phyloP scores from a whole-genome alignment of 1,140 invertebrate species.

The Phenacoccus solenopsis region DNA sequence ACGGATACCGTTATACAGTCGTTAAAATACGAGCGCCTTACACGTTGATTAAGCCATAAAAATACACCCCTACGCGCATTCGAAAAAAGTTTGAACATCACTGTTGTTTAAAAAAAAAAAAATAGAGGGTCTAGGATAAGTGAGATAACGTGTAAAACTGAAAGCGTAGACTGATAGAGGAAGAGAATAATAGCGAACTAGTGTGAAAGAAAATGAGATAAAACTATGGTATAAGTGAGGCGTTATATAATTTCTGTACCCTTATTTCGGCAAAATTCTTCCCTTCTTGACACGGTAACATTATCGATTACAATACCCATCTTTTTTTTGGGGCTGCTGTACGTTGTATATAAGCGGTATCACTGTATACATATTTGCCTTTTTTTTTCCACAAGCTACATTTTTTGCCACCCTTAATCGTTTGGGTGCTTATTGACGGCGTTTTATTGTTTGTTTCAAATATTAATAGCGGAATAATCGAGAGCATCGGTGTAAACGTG shows the following conservation, averaged over 20 bases:
- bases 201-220: neutral
- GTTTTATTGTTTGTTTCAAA: neutral
- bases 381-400: neutral
- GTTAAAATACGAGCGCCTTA: too few relatives aligned
- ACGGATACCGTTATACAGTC: too few relatives aligned
- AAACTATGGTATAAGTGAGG: neutral
- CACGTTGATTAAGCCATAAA: neutral
- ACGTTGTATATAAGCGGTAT: neutral
- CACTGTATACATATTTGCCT: neutral
- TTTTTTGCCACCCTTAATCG: neutral
- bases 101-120: neutral
- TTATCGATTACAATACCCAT: slow-evolving; percentile 2
- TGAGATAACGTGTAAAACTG: slow-evolving; percentile 1
- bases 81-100: neutral
- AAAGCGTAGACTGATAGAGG: neutral
- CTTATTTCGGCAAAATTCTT: neutral
- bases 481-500: too few relatives aligned
- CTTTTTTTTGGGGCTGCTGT: neutral
- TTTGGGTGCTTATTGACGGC: neutral
- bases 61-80: too few relatives aligned
- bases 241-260: neutral
- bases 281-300: neutral
- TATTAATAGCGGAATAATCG: too few relatives aligned
- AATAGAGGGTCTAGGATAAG: neutral
- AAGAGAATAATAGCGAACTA: neutral